These are phyloP conservation scores for Hypsibius dujardini DNA, from an alignment of 1,140 invertebrate species.

Conservation along the genomic window DNA sequence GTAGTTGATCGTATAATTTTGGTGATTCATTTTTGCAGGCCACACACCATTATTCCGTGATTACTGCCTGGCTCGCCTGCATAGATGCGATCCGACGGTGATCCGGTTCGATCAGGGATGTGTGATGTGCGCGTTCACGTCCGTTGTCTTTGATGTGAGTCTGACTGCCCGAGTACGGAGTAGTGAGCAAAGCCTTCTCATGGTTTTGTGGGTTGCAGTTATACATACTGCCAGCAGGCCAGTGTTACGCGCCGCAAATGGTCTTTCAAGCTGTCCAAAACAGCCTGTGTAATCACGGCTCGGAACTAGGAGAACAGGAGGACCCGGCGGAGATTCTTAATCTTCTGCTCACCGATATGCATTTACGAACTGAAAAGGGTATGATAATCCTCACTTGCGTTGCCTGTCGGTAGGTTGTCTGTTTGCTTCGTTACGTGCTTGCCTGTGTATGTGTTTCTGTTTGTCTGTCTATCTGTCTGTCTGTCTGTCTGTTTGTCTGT, in stretches of 20 bases:
- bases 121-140: slow-evolving; percentile 13
- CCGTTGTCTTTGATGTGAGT: slow-evolving; percentile 2
- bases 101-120: neutral
- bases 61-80: slow-evolving; percentile 7
- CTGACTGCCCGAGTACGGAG: neutral
- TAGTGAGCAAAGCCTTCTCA: slow-evolving; percentile 1
- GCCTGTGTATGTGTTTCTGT: no score
- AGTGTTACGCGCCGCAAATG: slow-evolving; percentile 13
- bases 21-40: no score
- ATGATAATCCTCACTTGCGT: no score
- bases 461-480: no score
- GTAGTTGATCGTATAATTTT: no score
- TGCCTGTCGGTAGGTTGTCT: no score
- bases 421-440: no score
- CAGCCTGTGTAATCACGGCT: neutral
- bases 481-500: no score
- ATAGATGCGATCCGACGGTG: neutral
- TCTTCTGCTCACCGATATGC: slow-evolving; percentile 12
- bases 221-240: slow-evolving; percentile 12
- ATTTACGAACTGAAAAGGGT: neutral
- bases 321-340: slow-evolving; percentile 11
- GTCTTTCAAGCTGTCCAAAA: slow-evolving; percentile 15
- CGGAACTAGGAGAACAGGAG: slow-evolving; percentile 10
- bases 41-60: slow-evolving; percentile 10
- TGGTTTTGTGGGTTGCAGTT: slow-evolving; percentile 1